These are phyloP conservation scores for Podilymbus podiceps DNA, from an alignment of 2,113 vertebrate species.

Conservation along the genomic window DNA sequence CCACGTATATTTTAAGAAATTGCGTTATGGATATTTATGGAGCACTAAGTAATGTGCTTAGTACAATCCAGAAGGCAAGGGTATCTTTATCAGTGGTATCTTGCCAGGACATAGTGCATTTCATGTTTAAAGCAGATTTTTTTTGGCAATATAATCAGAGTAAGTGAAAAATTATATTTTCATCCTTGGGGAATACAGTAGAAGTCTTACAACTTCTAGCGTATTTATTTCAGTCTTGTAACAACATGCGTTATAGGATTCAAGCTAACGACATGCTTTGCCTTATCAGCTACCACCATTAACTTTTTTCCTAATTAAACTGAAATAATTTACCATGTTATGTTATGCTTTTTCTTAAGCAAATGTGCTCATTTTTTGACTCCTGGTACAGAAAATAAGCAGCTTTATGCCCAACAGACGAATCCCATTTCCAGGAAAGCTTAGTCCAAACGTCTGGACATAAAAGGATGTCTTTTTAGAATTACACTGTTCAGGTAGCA, in stretches of 20 bases:
- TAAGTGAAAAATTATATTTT: not conserved
- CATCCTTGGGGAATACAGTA: not conserved
- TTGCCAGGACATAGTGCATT: not conserved
- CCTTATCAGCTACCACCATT: not conserved
- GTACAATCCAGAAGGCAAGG: not conserved
- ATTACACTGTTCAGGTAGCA: conserved; percentile 59
- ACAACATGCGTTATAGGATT: not conserved
- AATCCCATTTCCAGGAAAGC: not conserved
- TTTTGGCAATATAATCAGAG: not conserved
- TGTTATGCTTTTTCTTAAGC: not conserved
- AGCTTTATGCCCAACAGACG: not conserved
- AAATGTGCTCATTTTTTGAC: not conserved
- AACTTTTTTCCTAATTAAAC: not conserved
- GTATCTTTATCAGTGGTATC: not conserved
- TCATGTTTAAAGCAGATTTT: not conserved
- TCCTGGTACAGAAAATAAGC: not conserved
- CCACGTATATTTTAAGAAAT: not conserved
- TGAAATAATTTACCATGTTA: not conserved
- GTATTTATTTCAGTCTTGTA: not conserved
- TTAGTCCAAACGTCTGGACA: not conserved
- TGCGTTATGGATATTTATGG: not conserved
- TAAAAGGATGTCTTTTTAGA: conserved; percentile 32
- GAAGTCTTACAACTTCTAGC: not conserved
- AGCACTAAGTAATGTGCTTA: not conserved
- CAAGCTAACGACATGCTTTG: not conserved